A percentile compares a stretch with the other conserved stretches of the same genome.
Conservation (phyloP, 1,140 invertebrate species). For the Achroia grisella region DNA sequence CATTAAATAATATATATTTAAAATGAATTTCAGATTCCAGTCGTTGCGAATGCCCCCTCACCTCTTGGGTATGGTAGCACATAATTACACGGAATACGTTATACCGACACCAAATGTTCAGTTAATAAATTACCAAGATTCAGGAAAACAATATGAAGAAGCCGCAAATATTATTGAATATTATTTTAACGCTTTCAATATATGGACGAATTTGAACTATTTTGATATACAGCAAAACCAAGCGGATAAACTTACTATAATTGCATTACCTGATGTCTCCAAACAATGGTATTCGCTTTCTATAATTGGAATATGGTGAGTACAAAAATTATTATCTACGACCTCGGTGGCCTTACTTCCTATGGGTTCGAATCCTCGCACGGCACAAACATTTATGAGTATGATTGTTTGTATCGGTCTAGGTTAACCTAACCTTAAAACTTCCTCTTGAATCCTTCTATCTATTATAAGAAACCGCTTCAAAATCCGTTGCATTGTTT, state of each 20-base stretch:
- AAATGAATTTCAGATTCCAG: conserved; percentile 18
- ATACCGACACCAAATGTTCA: conserved; percentile 28
- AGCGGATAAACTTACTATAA: conserved; percentile 32
- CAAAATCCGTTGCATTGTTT: no score
- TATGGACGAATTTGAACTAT: conserved; percentile 39
- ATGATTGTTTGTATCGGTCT: no score
- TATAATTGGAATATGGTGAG: conserved; percentile 53
- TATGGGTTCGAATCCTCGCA: no score
- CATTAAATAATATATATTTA: no score
- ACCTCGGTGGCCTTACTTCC: no score
- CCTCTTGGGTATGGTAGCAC: conserved; percentile 55
- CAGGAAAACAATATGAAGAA: conserved; percentile 27
- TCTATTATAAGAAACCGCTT: no score
- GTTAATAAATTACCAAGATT: conserved; percentile 30
- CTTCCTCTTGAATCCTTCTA: no score
- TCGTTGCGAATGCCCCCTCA: conserved; percentile 30
- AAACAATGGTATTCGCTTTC: conserved; percentile 50
- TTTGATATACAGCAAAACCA: conserved; percentile 36
- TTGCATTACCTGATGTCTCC: conserved; percentile 48
- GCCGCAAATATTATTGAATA: conserved; percentile 35
- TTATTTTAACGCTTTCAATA: conserved; percentile 32
- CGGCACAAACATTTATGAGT: no score
- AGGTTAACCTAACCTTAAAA: no score
- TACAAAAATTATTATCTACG: not conserved
- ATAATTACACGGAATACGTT: conserved; percentile 37